Percentiles rank a stretch among this genome's conserved stretches.
These are phyloP conservation scores for Oophaga sylvatica DNA, from an alignment of 2,797 vertebrate species.

Conservation along the genomic window DNA sequence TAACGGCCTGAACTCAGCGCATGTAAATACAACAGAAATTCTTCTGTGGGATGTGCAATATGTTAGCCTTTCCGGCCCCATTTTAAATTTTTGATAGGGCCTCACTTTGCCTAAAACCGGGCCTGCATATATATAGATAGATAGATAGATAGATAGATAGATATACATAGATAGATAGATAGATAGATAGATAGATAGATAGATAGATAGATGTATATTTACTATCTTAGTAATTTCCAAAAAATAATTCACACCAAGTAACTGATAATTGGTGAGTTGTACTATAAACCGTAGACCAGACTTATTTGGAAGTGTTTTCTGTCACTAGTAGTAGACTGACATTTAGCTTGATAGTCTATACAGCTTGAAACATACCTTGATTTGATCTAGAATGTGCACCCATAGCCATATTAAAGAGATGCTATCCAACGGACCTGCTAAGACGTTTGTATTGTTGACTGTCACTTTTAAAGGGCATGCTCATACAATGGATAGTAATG, in stretches of 20 bases:
- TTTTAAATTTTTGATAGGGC: too few relatives aligned
- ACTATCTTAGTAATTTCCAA: neutral
- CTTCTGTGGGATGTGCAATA: too few relatives aligned
- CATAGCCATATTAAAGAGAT: slow-evolving; percentile 20
- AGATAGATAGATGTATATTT: too few relatives aligned
- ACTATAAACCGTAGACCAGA: neutral
- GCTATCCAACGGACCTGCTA: slow-evolving; percentile 1
- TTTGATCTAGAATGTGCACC: slow-evolving; percentile 22
- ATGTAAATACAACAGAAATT: too few relatives aligned
- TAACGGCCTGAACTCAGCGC: too few relatives aligned
- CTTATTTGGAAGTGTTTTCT: slow-evolving; percentile 24
- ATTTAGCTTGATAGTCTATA: slow-evolving; percentile 41
- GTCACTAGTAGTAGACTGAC: slow-evolving; percentile 35
- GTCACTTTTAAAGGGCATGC: slow-evolving; percentile 52
- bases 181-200: too few relatives aligned
- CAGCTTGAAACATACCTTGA: slow-evolving; percentile 27
- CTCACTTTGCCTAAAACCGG: too few relatives aligned
- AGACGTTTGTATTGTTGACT: slow-evolving; percentile 38
- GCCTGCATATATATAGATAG: too few relatives aligned
- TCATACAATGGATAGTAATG: slow-evolving; percentile 39
- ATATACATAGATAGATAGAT: too few relatives aligned
- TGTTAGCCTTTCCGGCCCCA: too few relatives aligned
- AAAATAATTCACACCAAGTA: neutral
- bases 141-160: too few relatives aligned
- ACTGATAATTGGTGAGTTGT: neutral